These are phyloP conservation scores for Heliconius eleuchia DNA, from an alignment of 1,140 invertebrate species.

Conservation along the genomic window DNA sequence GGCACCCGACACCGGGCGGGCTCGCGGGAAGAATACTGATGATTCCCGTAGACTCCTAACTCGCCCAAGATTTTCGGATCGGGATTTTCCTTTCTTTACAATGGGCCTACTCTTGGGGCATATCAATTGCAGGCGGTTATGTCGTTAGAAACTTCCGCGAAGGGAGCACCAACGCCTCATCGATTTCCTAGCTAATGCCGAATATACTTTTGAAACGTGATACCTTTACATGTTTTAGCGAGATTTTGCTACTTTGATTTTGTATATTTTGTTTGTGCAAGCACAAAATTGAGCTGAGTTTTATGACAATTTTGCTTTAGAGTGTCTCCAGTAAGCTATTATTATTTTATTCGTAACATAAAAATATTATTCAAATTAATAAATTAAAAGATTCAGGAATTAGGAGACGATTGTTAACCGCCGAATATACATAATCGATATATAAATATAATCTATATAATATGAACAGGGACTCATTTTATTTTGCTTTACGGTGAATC, in stretches of 20 bases:
- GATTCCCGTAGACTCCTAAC: slow-evolving; percentile 64
- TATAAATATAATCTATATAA: no score
- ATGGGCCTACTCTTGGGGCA: slow-evolving; percentile 80
- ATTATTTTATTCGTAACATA: neutral
- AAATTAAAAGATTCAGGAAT: no score
- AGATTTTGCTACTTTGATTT: slow-evolving; percentile 12
- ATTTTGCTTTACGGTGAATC: no score
- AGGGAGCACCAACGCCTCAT: slow-evolving; percentile 62
- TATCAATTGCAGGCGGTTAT: slow-evolving; percentile 81
- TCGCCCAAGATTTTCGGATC: slow-evolving; percentile 78
- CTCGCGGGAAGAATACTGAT: slow-evolving; percentile 73
- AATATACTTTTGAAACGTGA: slow-evolving; percentile 49
- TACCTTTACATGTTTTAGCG: slow-evolving; percentile 19
- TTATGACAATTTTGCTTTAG: neutral
- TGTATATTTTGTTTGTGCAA: neutral
- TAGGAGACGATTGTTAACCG: no score
- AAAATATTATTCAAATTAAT: no score
- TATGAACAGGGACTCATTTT: no score
- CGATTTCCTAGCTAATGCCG: slow-evolving; percentile 71
- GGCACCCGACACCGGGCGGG: slow-evolving; percentile 67
- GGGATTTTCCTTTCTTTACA: slow-evolving; percentile 82
- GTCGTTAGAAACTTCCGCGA: slow-evolving; percentile 79
- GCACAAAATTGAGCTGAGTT: neutral
- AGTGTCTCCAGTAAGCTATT: neutral
- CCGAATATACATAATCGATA: no score